These are phyloP conservation scores for Callospermophilus lateralis DNA, from an alignment of 2,113 vertebrate species.

Conservation along the genomic window DNA sequence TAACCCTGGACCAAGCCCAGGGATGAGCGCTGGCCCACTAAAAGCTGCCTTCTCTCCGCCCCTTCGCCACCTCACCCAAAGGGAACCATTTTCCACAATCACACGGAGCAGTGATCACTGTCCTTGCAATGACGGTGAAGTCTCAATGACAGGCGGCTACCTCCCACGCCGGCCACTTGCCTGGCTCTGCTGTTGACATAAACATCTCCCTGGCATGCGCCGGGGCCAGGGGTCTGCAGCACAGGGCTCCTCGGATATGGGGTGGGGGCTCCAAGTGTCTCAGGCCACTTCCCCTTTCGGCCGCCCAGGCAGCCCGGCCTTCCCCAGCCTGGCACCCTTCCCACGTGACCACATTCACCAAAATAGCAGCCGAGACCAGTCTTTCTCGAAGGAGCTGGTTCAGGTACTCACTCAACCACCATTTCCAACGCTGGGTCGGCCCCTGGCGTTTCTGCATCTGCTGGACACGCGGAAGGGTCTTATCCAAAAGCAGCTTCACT, in stretches of 20 bases:
- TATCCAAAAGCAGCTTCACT: not conserved
- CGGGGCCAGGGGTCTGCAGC: not conserved
- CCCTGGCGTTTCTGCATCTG: fast-evolving
- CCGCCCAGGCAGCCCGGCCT: not conserved
- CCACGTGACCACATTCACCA: not conserved
- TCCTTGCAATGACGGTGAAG: not conserved
- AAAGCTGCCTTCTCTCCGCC: not conserved
- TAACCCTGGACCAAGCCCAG: conserved; percentile 13
- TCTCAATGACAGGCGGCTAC: not conserved
- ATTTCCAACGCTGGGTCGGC: not conserved
- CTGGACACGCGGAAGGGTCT: not conserved
- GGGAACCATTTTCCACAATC: conserved; percentile 74
- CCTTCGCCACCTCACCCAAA: not conserved
- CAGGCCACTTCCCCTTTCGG: not conserved
- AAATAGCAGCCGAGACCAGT: not conserved
- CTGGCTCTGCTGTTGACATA: not conserved
- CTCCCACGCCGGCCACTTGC: not conserved
- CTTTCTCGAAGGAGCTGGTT: not conserved
- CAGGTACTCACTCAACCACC: not conserved
- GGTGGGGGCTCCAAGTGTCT: fast-evolving
- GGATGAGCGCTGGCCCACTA: not conserved
- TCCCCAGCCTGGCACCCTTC: not conserved
- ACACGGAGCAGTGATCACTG: conserved; percentile 42
- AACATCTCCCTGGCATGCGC: not conserved
- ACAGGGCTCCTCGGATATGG: not conserved